Evolutionary conservation across 2,113 vertebrate genomes (phyloP), one percentile per base, ranked within the genome.

Genomic region (Desmodus rotundus): DNA sequence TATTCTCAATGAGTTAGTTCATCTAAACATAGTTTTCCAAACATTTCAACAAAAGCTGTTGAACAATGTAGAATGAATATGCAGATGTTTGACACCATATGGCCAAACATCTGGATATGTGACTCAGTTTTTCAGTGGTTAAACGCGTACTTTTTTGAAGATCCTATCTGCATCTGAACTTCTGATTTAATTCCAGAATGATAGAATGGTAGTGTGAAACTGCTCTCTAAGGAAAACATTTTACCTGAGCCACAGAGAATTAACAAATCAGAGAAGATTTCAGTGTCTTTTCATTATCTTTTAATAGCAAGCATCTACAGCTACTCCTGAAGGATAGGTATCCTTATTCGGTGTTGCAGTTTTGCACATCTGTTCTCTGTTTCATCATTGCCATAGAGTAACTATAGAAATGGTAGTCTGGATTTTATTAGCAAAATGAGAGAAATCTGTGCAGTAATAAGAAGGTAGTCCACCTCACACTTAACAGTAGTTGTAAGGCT

Each of bases 391-490:
- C 68, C 0, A 4, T 14, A 52, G 16, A 8, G 2, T 87, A 77
- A 94, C 88, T 82, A 54, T 45, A 78, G 87, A 76, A 91, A 91
- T 41, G 20, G 33, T 54, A 96, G 87, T 95, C 94, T 97, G 97
- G 80, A 33, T 97, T 96, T 94, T 95, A 93, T 96, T 97, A 96
- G 89, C 33, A 94, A 94, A 97, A 96, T 93, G 89, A 93, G 82
- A 89, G 93, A 96, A 94, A 93, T 58, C 76, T 92, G 93, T 82
- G 68, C 17, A 0, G 31, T 93, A 94, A 93, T 80, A 96, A 95
- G 78, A 95, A 95, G 94, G 94, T 96, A 95, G 93, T 72, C 93
- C 74, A 96, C 96, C 94, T 96, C 95, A 88, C 14, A 65, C 86
- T 97, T 97, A 83, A 89, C 65, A 90, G 96, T 96, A 85, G 96